Base-by-base conservation (phyloP, 2,797 vertebrate genomes). In the Clarias pachynema region DNA sequence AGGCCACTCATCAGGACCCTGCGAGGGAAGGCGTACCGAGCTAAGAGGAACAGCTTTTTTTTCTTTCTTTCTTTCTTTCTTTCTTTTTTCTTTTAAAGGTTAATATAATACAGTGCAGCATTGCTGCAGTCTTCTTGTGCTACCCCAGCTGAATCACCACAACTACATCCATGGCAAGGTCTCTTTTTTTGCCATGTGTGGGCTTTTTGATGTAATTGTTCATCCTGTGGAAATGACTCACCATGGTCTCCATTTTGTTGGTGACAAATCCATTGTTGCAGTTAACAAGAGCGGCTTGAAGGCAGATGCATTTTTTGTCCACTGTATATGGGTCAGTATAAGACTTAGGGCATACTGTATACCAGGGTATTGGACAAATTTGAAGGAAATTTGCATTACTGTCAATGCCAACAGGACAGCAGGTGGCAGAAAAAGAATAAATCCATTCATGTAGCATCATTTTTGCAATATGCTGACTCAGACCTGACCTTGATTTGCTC, bases 21-120 rank as follows among this genome's bases (percentile, higher is more conserved):
- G 88, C 90, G 94, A 94, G 94, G 89, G 92, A 93, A 94, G 94
- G 95, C 93, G 94, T 94, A 94, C 93, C 89, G 89, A 89, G 88
- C 92, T 91, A 87, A 91, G 91, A 92, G 91, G 89, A 92, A 84
- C 92, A 90, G 90, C 91, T 92, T 91, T 92, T 88, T 66, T 75
- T 70, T 44, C 40, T 44, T 44, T 44, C 40, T 40, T 40, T 6
- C 37, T 40, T 93, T 91, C 92, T 88, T 66, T 40, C 40, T 40
- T 40, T 40, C 40, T 40, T 40, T 40, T 8, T 8, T 75, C 66
- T 44, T 44, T 44, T 44, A 7, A 44, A 49, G 77, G 89, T n/a
- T 44, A 53, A 15, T 88, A 92, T 91, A 90, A 91, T 91, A 90
- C 91, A 89, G 82, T 73, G 87, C 86, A 86, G 83, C 77, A 83